Conservation (phyloP, 2,888 invertebrate genomes). For the Ectropis crepuscularia region DNA sequence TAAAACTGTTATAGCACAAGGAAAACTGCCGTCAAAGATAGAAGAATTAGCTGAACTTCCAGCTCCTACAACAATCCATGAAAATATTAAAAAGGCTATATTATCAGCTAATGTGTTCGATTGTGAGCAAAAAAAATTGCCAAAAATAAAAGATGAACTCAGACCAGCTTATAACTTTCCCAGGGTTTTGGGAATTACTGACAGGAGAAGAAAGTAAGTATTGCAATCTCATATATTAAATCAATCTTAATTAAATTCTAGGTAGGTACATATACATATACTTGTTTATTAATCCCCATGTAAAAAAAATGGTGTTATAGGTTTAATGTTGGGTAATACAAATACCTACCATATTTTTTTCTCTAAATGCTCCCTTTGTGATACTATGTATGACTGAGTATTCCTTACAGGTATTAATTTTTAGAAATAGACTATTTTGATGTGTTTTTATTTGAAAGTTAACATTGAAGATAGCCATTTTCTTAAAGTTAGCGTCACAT, state of each 20-base stretch:
- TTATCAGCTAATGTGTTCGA: conserved; percentile 89
- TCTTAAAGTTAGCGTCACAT: no score
- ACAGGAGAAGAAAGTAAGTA: conserved; percentile 88
- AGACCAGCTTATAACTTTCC: conserved; percentile 90
- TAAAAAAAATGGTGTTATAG: no score
- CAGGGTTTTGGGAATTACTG: conserved; percentile 90
- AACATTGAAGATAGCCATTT: no score
- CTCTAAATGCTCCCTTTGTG: no score
- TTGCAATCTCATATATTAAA: background rate
- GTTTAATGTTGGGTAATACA: no score
- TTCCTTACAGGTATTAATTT: no score
- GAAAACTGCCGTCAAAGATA: conserved; percentile 86
- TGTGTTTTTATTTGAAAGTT: no score
- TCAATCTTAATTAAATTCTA: background rate
- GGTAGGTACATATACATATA: background rate
- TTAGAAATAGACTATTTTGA: no score
- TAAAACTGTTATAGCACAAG: conserved; percentile 88
- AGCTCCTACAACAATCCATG: conserved; percentile 81
- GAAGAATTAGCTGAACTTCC: conserved; percentile 79
- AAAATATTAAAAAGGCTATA: conserved; percentile 86
- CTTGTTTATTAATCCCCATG: background rate
- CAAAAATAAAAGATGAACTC: conserved; percentile 88
- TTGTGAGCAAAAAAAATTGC: conserved; percentile 91
- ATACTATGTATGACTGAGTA: no score
- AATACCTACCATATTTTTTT: no score